These are phyloP conservation scores for Sandelia bainsii DNA, from an alignment of 2,797 vertebrate genomes.

Conservation along the genomic window DNA sequence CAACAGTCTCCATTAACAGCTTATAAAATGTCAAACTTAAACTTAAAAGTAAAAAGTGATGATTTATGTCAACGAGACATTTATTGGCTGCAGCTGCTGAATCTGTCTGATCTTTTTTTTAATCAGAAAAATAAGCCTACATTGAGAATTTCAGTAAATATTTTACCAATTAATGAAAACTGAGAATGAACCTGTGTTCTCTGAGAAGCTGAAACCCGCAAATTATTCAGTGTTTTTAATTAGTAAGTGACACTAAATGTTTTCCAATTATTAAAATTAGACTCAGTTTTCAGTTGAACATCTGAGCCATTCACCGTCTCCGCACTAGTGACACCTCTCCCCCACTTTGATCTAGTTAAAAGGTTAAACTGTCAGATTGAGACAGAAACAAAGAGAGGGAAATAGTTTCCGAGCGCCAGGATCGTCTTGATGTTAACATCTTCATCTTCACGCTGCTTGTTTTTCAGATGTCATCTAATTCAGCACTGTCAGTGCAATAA, in stretches of 20 bases:
- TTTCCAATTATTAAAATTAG: conserved; percentile 26
- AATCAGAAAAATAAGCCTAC: background rate
- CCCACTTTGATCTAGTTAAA: conserved; percentile 25
- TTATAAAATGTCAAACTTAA: no score
- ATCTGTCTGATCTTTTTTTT: no score
- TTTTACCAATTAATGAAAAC: background rate
- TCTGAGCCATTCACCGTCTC: background rate
- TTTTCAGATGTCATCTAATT: background rate
- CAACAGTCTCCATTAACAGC: no score
- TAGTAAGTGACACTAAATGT: conserved; percentile 13
- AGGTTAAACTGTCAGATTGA: conserved; percentile 16
- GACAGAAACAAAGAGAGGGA: background rate
- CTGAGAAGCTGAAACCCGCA: background rate
- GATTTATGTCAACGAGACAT: no score
- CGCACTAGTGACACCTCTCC: conserved; percentile 5
- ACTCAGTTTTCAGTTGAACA: background rate
- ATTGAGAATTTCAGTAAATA: background rate
- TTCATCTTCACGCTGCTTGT: background rate
- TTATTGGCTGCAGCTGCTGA: no score
- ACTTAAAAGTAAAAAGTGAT: no score
- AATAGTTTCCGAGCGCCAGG: background rate
- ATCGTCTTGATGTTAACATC: background rate
- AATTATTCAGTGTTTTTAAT: background rate
- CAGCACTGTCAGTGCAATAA: background rate
- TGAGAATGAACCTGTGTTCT: accelerated